Evolutionary conservation across 1,140 invertebrate species (phyloP).

Genomic region (Drosophila triauraria): DNA sequence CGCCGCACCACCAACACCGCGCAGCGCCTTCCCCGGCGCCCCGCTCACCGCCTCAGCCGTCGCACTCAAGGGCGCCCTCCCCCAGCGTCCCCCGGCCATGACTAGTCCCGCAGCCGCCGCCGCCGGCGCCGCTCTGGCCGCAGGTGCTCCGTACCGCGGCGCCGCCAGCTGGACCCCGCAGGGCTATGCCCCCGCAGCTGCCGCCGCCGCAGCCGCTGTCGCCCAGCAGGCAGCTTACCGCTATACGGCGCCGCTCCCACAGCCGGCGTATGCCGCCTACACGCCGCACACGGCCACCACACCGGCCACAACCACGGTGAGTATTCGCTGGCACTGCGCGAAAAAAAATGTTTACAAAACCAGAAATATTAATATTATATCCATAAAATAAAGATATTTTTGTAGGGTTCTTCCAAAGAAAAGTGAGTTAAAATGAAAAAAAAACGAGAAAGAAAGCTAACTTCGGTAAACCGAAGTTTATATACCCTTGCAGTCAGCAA

Average conservation of each 20-base stretch:
- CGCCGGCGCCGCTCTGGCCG: slow-evolving; percentile 74
- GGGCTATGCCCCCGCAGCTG: slow-evolving; percentile 80
- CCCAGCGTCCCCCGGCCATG: slow-evolving; percentile 81
- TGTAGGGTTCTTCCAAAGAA: too few species aligned
- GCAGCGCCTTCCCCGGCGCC: slow-evolving; percentile 78
- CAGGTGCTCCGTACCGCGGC: slow-evolving; percentile 83
- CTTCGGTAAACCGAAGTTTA: too few species aligned
- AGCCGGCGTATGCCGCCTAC: slow-evolving; percentile 84
- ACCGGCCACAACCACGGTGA: slow-evolving; percentile 83
- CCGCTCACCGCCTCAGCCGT: slow-evolving; percentile 79
- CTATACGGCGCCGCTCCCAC: slow-evolving; percentile 83
- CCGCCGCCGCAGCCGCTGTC: slow-evolving; percentile 80
- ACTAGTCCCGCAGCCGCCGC: slow-evolving; percentile 85
- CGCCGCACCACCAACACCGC: slow-evolving; percentile 69
- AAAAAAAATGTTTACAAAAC: background rate
- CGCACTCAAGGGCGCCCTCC: slow-evolving; percentile 76
- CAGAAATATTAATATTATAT: background rate
- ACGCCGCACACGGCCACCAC: slow-evolving; percentile 83
- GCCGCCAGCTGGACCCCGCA: slow-evolving; percentile 84
- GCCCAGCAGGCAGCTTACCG: slow-evolving; percentile 82
- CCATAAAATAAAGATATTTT: background rate
- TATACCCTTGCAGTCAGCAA: too few species aligned
- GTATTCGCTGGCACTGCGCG: slow-evolving; percentile 22
- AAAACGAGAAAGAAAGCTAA: too few species aligned
- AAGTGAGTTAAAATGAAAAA: too few species aligned